Percentiles rank a stretch among this genome's conserved stretches.
Evolutionary conservation across 2,797 vertebrate species (phyloP).

Genomic region (Synaphobranchus kaupii): DNA sequence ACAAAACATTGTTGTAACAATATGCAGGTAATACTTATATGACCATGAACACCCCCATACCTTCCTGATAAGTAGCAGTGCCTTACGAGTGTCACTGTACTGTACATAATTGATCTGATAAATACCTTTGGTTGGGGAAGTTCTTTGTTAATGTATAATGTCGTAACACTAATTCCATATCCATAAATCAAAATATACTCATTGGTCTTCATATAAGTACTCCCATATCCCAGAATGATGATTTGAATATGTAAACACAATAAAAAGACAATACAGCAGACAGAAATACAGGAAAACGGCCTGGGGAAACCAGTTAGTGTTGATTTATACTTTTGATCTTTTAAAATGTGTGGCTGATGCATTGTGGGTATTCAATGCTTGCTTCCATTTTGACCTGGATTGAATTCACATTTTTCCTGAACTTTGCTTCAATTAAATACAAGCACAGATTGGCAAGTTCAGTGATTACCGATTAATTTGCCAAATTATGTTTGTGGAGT

Average conservation of each 20-base stretch:
- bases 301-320: background rate
- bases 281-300: background rate
- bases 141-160: background rate
- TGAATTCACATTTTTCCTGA: background rate
- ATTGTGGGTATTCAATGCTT: conserved; percentile 18
- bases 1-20: background rate
- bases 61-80: background rate
- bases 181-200: background rate
- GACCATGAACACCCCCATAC: background rate
- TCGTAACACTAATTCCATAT: background rate
- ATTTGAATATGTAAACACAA: background rate
- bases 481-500: background rate
- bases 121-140: background rate
- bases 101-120: background rate
- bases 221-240: background rate
- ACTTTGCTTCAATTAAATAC: background rate
- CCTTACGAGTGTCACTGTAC: background rate
- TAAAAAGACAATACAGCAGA: background rate
- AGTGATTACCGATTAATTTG: background rate
- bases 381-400: background rate
- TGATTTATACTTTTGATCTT: background rate
- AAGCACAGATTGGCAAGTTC: background rate
- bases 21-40: background rate
- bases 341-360: conserved; percentile 1
- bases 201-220: background rate